phyloP scores from a whole-genome alignment of 1,140 invertebrate genomes.

The Lerema accius region DNA sequence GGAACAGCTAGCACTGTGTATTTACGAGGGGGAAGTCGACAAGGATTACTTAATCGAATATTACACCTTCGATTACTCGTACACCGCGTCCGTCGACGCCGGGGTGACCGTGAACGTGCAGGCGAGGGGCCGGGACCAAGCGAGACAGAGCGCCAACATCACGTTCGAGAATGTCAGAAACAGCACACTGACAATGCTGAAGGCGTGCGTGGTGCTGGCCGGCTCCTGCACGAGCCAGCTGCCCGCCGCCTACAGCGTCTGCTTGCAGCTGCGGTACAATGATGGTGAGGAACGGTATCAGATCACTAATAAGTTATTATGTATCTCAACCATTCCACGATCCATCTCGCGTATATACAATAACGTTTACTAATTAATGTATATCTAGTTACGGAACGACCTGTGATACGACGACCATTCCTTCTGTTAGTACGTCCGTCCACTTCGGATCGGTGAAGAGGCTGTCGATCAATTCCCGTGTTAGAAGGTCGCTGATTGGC shows the following conservation, averaged over 20 bases:
- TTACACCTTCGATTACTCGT: slow-evolving; percentile 65
- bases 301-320: too few species aligned
- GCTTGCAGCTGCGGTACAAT: slow-evolving; percentile 66
- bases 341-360: too few species aligned
- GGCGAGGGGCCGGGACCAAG: slow-evolving; percentile 43
- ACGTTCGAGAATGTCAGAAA: slow-evolving; percentile 54
- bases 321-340: too few species aligned
- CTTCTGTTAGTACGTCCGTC: too few species aligned
- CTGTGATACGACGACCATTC: too few species aligned
- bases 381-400: too few species aligned
- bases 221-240: slow-evolving; percentile 44
- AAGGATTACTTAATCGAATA: slow-evolving; percentile 63
- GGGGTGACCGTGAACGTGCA: slow-evolving; percentile 54
- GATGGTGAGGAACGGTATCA: slow-evolving; percentile 61
- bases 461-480: too few species aligned
- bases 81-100: slow-evolving; percentile 48
- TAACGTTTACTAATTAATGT: too few species aligned
- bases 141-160: slow-evolving; percentile 31
- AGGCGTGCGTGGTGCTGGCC: slow-evolving; percentile 53
- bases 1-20: slow-evolving; percentile 62
- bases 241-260: slow-evolving; percentile 48
- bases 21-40: slow-evolving; percentile 60
- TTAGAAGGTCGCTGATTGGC: too few species aligned
- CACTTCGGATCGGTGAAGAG: too few species aligned
- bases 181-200: slow-evolving; percentile 51